Evolutionary conservation across 2,888 invertebrate genomes (phyloP).

Genomic region (Phaedon cochleariae): DNA sequence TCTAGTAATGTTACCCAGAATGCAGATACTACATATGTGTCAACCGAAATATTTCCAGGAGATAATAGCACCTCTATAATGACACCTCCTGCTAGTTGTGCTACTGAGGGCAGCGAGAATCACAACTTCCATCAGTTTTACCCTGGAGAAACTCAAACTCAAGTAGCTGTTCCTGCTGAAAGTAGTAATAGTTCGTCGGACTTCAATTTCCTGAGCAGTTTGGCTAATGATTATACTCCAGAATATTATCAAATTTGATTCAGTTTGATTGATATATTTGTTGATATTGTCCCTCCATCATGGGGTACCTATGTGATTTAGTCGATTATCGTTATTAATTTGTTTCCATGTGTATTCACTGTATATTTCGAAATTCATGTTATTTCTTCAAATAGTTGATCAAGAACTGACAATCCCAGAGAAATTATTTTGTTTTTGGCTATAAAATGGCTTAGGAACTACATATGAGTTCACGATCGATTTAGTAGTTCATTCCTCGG

Average conservation of each 20-base stretch:
- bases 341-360: too few species aligned
- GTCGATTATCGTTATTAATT: constrained; percentile 21
- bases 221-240: constrained; percentile 92
- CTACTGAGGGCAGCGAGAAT: constrained; percentile 70
- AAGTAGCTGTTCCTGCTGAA: constrained; percentile 68
- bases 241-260: constrained; percentile 84
- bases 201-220: constrained; percentile 91
- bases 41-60: constrained; percentile 63
- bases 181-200: constrained; percentile 93
- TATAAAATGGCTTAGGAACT: too few species aligned
- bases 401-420: too few species aligned
- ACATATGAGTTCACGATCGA: too few species aligned
- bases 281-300: too few species aligned
- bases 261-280: constrained; percentile 53
- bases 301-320: constrained; percentile 39
- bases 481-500: too few species aligned
- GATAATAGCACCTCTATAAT: constrained; percentile 65
- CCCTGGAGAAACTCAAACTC: constrained; percentile 61
- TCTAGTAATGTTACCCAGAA: constrained; percentile 59
- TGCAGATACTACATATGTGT: constrained; percentile 62
- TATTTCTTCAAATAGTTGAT: too few species aligned
- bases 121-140: constrained; percentile 80
- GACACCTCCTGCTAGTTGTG: constrained; percentile 69
- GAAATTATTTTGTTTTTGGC: too few species aligned
- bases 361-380: too few species aligned